Evolutionary conservation across 2,113 vertebrate species (phyloP).

Genomic region (Castor canadensis): DNA sequence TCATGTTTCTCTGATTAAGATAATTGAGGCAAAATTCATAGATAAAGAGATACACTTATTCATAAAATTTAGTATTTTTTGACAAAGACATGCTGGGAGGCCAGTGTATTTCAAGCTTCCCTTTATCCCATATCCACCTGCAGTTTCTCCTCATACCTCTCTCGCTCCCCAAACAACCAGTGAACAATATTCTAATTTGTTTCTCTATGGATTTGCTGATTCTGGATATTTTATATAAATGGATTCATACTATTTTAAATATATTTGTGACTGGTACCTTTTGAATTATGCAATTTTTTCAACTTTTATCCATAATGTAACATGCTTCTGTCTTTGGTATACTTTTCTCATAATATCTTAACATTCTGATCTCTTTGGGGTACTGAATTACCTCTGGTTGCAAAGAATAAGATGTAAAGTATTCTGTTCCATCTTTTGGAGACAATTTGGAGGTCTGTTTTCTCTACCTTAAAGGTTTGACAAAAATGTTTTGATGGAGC

Average conservation of each 20-base stretch:
- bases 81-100: not conserved
- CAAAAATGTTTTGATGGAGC: not conserved
- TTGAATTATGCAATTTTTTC: not conserved
- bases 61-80: not conserved
- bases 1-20: not conserved
- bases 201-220: not conserved
- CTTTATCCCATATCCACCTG: not conserved
- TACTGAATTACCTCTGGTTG: not conserved
- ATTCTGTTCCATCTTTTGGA: not conserved
- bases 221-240: not conserved
- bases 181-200: not conserved
- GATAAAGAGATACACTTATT: not conserved
- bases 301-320: not conserved
- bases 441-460: not conserved
- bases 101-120: too few species aligned
- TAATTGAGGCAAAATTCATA: not conserved
- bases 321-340: not conserved
- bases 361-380: not conserved
- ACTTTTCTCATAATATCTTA: not conserved
- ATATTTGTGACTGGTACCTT: not conserved
- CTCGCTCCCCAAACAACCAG: too few species aligned
- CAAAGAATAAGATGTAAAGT: not conserved
- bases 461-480: not conserved
- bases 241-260: not conserved
- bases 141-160: not conserved